These are phyloP conservation scores for Proisotoma minuta DNA, from an alignment of 2,888 invertebrate species.

Conservation along the genomic window DNA sequence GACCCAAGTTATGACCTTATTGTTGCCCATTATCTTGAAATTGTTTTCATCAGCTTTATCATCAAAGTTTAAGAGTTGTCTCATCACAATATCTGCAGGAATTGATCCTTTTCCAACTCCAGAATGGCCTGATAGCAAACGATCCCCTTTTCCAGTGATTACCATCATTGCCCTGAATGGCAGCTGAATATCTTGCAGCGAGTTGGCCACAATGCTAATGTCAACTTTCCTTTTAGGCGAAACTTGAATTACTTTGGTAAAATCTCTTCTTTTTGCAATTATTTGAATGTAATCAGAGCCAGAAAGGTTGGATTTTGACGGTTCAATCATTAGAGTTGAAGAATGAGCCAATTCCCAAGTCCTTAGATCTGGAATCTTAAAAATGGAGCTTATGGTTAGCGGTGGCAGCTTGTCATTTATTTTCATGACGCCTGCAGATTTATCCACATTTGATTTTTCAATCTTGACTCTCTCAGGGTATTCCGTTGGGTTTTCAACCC, in stretches of 20 bases:
- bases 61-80: not conserved
- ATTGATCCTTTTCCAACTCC: not conserved
- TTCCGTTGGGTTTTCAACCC: not conserved
- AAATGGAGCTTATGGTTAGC: not conserved
- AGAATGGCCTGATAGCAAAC: no score
- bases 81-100: not conserved
- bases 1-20: not conserved
- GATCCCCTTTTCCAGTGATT: not conserved
- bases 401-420: not conserved
- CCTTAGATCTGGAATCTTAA: not conserved
- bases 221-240: not conserved
- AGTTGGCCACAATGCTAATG: not conserved
- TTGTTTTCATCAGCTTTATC: not conserved
- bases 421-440: not conserved
- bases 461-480: no score
- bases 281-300: not conserved
- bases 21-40: not conserved
- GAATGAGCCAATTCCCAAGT: not conserved
- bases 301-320: no score
- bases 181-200: not conserved
- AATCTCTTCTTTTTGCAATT: not conserved
- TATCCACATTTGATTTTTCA: not conserved
- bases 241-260: not conserved
- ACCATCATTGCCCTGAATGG: not conserved
- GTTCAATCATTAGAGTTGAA: not conserved